A percentile compares a stretch with the other conserved stretches of the same genome.
Evolutionary conservation across 64 coral and sea anemone species (phyloP).

Genomic region (Stichodactyla mertensii): DNA sequence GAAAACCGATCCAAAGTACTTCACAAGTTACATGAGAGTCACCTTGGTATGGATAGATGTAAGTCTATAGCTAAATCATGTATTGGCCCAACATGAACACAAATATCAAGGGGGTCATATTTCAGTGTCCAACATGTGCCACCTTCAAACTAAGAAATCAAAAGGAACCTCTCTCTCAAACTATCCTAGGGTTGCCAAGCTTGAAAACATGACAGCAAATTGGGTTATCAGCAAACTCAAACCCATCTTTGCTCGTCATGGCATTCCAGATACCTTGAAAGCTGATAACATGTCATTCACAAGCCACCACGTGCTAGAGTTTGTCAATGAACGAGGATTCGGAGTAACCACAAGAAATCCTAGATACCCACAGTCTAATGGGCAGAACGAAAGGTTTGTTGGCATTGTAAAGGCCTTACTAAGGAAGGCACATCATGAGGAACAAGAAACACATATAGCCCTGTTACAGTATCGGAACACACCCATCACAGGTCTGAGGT

Average conservation of each 20-base stretch:
- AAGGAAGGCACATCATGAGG: slow-evolving; percentile 36
- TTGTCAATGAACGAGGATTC: slow-evolving; percentile 53
- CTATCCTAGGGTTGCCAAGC: no score
- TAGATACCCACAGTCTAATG: slow-evolving; percentile 29
- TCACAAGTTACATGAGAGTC: neutral
- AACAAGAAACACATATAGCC: slow-evolving; percentile 10
- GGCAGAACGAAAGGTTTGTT: slow-evolving; percentile 19
- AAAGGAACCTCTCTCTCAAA: no score
- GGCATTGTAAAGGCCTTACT: slow-evolving; percentile 21
- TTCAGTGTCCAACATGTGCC: neutral
- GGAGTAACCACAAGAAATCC: slow-evolving; percentile 20
- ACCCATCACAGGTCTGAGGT: no score
- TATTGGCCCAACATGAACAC: slow-evolving; percentile 43
- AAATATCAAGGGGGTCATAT: slow-evolving; percentile 3
- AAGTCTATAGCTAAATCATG: slow-evolving; percentile 22
- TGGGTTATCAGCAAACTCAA: no score
- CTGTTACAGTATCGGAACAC: slow-evolving; percentile 2
- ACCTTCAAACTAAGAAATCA: neutral
- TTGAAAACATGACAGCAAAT: no score
- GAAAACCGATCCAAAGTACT: slow-evolving; percentile 24
- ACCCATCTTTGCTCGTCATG: no score
- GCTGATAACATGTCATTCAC: no score
- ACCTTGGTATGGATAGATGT: neutral
- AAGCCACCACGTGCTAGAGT: slow-evolving; percentile 11
- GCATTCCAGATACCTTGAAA: no score